Percentiles rank a stretch among this genome's conserved stretches.
These are phyloP conservation scores for Cathartes aura DNA, from an alignment of 2,113 vertebrate species.

Conservation along the genomic window DNA sequence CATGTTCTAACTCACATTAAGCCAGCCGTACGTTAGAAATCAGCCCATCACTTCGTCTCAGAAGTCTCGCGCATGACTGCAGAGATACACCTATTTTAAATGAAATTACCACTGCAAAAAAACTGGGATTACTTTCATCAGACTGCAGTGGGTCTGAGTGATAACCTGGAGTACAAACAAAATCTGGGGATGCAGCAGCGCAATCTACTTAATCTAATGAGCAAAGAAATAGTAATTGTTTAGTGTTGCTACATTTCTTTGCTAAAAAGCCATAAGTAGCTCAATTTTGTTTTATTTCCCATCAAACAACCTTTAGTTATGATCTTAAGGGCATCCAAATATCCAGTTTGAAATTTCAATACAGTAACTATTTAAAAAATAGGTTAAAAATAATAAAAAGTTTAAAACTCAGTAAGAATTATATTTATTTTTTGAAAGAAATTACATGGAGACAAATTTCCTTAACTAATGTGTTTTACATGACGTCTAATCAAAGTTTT, in stretches of 20 bases:
- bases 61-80: neutral
- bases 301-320: neutral
- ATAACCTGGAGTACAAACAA: neutral
- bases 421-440: slow-evolving; percentile 25
- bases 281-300: neutral
- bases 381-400: neutral
- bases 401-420: neutral
- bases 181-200: neutral
- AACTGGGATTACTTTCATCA: neutral
- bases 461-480: neutral
- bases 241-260: neutral
- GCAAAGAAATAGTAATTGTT: neutral
- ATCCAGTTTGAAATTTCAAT: neutral
- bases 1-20: neutral
- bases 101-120: neutral
- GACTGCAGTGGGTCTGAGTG: neutral
- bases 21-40: neutral
- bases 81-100: neutral
- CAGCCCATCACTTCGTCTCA: neutral
- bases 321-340: neutral
- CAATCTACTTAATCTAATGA: neutral
- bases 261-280: neutral
- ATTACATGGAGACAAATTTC: neutral
- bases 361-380: neutral
- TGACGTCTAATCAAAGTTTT: neutral